Base-by-base conservation (phyloP, 2,113 vertebrate species). In the Scortum barcoo region DNA sequence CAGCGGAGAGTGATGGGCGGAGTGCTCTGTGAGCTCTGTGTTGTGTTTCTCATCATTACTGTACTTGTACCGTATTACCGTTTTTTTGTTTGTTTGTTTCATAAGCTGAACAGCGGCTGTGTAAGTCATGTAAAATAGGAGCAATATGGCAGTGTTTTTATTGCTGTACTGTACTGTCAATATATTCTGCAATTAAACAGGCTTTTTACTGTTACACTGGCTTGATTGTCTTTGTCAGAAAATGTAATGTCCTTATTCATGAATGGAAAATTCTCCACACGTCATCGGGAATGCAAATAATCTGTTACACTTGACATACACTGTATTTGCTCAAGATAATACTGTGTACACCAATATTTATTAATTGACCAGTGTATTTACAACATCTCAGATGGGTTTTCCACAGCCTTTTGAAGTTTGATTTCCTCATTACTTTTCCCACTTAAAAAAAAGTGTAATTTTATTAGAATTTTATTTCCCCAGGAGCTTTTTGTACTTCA, bases 171-270 rank as follows among this genome's bases (percentile, higher is more conserved):
- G 88, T 92, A 88, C 88, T 92, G 87, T 92, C 92, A 84, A 90
- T 94, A 93, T 93, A 93, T 89, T 91, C 93, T 91, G 90, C 88
- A 89, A 94, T 89, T 94, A 94, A 94, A 94, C 75, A 63, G 84
- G 83, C 88, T 86, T 94, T 93, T 87, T 92, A 83, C 81, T 90
- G 83, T 91, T 81, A 53, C 86, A 74, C n/a, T n/a, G 48, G 8
- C 42, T 78, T 22, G 0, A 74, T 81, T 71, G 36, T 56, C 62
- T 67, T 58, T 86, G 56, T 85, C 13, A 16, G 6, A 40, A 69
- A 71, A 74, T 46, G 9, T 28, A 5, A 28, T 30, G 20, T 70
- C 11, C 36, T 57, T 42, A 30, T 58, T 36, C 20, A 54, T n/a
- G 33, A 30, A 48, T 30, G 1, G 7, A 53, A 44, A 42, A 22